Percentiles rank a stretch among this genome's conserved stretches.
Conservation (phyloP, 1,140 invertebrate genomes). For the Araneus ventricosus region DNA sequence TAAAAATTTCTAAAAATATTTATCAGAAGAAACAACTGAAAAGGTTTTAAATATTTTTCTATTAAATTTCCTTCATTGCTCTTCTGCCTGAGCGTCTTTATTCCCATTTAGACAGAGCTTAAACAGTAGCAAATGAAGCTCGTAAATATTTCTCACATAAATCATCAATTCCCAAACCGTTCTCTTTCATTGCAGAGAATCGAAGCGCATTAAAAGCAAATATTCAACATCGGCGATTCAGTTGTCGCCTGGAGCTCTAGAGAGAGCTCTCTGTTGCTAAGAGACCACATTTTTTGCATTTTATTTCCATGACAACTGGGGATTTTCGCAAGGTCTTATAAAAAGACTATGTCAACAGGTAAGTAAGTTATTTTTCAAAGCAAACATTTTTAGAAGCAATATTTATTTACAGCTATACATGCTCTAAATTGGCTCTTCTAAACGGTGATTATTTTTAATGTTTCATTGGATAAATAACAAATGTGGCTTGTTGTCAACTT, state of each 20-base stretch:
- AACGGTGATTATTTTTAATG: not conserved
- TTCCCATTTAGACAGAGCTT: too few species aligned
- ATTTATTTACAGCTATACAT: not conserved
- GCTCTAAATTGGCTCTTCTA: not conserved
- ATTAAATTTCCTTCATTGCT: too few species aligned
- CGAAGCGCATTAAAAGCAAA: not conserved
- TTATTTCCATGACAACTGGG: conserved; percentile 6
- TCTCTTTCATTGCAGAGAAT: not conserved
- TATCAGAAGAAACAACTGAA: too few species aligned
- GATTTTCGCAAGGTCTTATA: not conserved
- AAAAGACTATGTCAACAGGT: conserved; percentile 29
- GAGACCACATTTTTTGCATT: not conserved
- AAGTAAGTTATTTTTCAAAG: not conserved
- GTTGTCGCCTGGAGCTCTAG: not conserved
- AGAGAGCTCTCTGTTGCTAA: conserved; percentile 14
- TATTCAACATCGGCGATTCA: not conserved
- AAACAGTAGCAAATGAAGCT: not conserved
- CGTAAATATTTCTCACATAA: conserved; percentile 11
- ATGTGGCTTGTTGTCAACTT: not conserved
- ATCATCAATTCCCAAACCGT: not conserved
- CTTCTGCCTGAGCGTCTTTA: too few species aligned
- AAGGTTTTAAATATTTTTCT: too few species aligned
- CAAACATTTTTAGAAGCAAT: not conserved
- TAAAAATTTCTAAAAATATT: too few species aligned
- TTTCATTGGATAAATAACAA: not conserved